phyloP scores from a whole-genome alignment of 1,140 invertebrate genomes.

The Mesaphorura yosii region DNA sequence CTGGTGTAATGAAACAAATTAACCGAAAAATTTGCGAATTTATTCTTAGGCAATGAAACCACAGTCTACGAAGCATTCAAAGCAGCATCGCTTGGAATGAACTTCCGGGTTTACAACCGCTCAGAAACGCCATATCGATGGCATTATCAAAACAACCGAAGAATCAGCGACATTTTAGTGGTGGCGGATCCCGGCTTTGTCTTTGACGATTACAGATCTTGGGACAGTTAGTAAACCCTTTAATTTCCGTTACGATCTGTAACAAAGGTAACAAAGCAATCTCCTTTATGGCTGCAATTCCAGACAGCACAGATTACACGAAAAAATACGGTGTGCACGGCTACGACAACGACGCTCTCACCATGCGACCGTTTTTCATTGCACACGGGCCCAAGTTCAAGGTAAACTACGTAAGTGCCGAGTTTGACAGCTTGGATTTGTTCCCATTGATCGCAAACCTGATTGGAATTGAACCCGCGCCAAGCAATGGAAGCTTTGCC shows the following conservation, averaged over 20 bases:
- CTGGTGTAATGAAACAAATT: too few species aligned
- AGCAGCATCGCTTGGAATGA: constrained; percentile 35
- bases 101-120: constrained; percentile 47
- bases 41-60: too few species aligned
- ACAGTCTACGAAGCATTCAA: constrained; percentile 36
- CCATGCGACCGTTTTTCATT: constrained; percentile 57
- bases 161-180: constrained; percentile 47
- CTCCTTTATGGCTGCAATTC: too few species aligned
- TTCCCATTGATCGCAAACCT: constrained; percentile 56
- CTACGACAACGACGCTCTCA: constrained; percentile 45
- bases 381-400: constrained; percentile 53
- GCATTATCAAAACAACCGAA: constrained; percentile 43
- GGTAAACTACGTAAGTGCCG: constrained; percentile 33
- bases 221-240: too few species aligned
- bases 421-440: constrained; percentile 52
- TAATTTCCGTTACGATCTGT: too few species aligned
- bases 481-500: constrained; percentile 41
- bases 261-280: too few species aligned
- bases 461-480: constrained; percentile 40
- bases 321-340: constrained; percentile 50
- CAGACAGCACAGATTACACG: too few species aligned
- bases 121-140: constrained; percentile 44
- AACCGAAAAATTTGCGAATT: too few species aligned
- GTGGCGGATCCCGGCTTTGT: constrained; percentile 47
- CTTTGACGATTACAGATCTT: too few species aligned